Evolutionary conservation across 23 tunicate species (phyloP).

Genomic region (Diplosoma virens): DNA sequence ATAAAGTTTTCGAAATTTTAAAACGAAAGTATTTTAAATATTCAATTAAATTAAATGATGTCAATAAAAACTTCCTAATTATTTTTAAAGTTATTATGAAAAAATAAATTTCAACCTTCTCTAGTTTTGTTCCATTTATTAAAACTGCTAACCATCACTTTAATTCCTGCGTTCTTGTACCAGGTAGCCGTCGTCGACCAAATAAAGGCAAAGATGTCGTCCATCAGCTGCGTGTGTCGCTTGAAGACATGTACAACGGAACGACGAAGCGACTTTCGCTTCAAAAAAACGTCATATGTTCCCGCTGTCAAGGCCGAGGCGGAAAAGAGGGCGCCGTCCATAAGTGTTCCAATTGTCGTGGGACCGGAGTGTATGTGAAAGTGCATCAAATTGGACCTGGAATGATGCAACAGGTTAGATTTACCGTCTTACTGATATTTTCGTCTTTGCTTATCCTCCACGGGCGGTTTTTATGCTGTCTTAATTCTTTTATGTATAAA

Average conservation of each 20-base stretch:
- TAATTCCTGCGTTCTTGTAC: background rate
- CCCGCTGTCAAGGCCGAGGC: conserved; percentile 86
- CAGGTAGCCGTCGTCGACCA: conserved; percentile 31
- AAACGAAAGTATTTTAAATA: too few species aligned
- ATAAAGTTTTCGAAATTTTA: too few species aligned
- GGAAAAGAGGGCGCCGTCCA: conserved; percentile 82
- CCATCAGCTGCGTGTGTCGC: conserved; percentile 73
- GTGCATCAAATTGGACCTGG: conserved; percentile 97
- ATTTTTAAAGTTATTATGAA: too few species aligned
- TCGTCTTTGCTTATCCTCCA: too few species aligned
- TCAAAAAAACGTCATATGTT: conserved; percentile 80
- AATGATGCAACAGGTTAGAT: conserved; percentile 97
- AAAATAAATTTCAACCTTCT: too few species aligned
- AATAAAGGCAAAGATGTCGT: conserved; percentile 90
- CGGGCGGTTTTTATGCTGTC: too few species aligned
- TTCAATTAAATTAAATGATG: too few species aligned
- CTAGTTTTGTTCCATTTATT: too few species aligned
- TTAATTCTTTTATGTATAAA: too few species aligned
- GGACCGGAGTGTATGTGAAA: conserved; percentile 72
- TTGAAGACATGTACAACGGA: conserved; percentile 98
- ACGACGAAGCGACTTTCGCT: conserved; percentile 72
- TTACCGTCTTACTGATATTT: too few species aligned
- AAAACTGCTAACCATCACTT: too few species aligned
- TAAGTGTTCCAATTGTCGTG: conserved; percentile 79
- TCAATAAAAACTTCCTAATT: too few species aligned